Conservation (phyloP, 2,888 invertebrate genomes). For the Eurytoma adleriae region DNA sequence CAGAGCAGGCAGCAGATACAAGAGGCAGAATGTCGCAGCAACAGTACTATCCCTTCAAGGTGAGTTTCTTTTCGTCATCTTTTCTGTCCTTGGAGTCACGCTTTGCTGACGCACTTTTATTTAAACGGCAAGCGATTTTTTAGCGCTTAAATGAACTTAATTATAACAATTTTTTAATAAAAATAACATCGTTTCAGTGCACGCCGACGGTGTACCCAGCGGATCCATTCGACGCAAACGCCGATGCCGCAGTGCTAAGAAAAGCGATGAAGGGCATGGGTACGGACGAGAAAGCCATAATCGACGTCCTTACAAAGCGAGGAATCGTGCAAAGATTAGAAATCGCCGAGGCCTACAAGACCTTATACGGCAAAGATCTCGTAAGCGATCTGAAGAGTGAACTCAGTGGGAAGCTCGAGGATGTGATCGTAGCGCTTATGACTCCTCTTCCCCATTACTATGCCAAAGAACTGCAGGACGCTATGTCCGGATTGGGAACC, state of each 20-base stretch:
- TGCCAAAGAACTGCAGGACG: slow-evolving; percentile 92
- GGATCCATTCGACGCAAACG: slow-evolving; percentile 89
- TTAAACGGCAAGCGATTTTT: neutral
- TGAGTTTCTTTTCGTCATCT: slow-evolving; percentile 66
- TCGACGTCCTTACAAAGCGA: slow-evolving; percentile 91
- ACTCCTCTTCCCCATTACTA: slow-evolving; percentile 93
- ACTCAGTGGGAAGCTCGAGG: slow-evolving; percentile 91
- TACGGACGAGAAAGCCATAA: slow-evolving; percentile 94
- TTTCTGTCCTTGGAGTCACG: neutral
- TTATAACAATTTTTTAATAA: too few species aligned
- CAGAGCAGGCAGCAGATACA: slow-evolving; percentile 28
- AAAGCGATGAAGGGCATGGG: slow-evolving; percentile 97
- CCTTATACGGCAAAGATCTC: slow-evolving; percentile 90
- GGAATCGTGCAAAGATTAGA: slow-evolving; percentile 94
- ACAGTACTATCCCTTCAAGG: slow-evolving; percentile 92
- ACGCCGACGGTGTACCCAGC: slow-evolving; percentile 93
- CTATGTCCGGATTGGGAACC: slow-evolving; percentile 91
- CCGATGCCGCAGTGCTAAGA: slow-evolving; percentile 89
- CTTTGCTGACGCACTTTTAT: slow-evolving; percentile 46
- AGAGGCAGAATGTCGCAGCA: slow-evolving; percentile 84
- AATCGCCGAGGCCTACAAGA: slow-evolving; percentile 94
- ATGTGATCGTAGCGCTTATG: slow-evolving; percentile 93
- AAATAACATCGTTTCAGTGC: slow-evolving; percentile 79
- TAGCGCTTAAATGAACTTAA: neutral
- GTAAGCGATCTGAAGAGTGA: slow-evolving; percentile 92